These are phyloP conservation scores for Lucifuga dentata DNA, from an alignment of 2,113 vertebrate species.

Conservation along the genomic window DNA sequence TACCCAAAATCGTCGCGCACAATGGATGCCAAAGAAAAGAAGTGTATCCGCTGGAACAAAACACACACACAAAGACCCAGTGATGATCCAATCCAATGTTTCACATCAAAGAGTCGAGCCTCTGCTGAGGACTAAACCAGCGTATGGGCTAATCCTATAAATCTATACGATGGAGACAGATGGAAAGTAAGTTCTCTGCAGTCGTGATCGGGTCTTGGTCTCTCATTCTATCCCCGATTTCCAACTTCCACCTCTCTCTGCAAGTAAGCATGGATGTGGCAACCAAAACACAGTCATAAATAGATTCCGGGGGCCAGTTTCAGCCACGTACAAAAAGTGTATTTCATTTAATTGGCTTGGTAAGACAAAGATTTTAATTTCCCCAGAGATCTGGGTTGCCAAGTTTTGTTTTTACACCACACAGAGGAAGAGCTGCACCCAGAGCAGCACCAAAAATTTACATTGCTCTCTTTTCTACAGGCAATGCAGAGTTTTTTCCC, in stretches of 20 bases:
- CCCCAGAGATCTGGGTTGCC: conserved; percentile 69
- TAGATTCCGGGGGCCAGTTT: conserved; percentile 59
- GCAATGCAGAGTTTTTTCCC: conserved; percentile 32
- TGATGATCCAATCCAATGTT: conserved; percentile 73
- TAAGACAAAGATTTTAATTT: conserved; percentile 79
- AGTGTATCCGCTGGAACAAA: conserved; percentile 18
- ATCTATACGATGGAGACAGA: conserved; percentile 75
- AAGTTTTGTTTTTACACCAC: conserved; percentile 74
- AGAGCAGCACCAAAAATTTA: conserved; percentile 66
- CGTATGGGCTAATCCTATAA: conserved; percentile 72
- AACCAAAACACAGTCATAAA: conserved; percentile 63
- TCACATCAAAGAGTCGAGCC: conserved; percentile 72
- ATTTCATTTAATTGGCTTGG: conserved; percentile 78
- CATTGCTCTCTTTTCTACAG: conserved; percentile 56
- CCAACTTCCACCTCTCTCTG: conserved; percentile 16
- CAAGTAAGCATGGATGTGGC: not conserved
- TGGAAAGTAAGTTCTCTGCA: conserved; percentile 69
- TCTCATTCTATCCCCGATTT: conserved; percentile 16
- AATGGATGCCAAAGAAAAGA: conserved; percentile 50
- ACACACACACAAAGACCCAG: conserved; percentile 53
- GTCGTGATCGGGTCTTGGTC: conserved; percentile 12
- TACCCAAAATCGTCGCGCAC: conserved; percentile 31
- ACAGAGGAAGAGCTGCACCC: conserved; percentile 59
- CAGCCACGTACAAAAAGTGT: conserved; percentile 64
- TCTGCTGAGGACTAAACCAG: conserved; percentile 59